These are phyloP conservation scores for Acleris sparsana DNA, from an alignment of 2,888 invertebrate genomes.

Conservation along the genomic window DNA sequence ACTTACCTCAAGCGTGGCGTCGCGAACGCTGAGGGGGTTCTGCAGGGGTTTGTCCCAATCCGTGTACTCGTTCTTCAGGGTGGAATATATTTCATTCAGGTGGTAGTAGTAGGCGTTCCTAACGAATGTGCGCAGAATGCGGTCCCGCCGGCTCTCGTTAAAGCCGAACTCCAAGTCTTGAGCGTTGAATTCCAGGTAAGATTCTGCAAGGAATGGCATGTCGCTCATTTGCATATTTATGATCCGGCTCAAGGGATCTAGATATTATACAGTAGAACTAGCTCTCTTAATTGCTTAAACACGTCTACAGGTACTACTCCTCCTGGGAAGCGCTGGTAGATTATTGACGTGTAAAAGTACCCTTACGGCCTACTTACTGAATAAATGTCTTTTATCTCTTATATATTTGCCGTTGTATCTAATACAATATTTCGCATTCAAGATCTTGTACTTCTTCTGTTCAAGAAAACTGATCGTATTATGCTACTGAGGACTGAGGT, in stretches of 20 bases:
- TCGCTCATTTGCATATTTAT: slow-evolving; percentile 66
- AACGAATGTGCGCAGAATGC: slow-evolving; percentile 95
- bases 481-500: neutral
- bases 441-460: too few relatives aligned
- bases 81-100: slow-evolving; percentile 96
- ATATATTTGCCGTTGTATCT: too few relatives aligned
- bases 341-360: too few relatives aligned
- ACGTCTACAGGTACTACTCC: neutral
- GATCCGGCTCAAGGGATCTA: slow-evolving; percentile 45
- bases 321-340: too few relatives aligned
- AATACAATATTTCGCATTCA: too few relatives aligned
- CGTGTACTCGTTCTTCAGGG: slow-evolving; percentile 96
- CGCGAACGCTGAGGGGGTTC: slow-evolving; percentile 93
- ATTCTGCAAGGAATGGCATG: slow-evolving; percentile 84
- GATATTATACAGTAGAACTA: slow-evolving; percentile 45
- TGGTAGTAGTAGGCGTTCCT: slow-evolving; percentile 97
- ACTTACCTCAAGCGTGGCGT: slow-evolving; percentile 88
- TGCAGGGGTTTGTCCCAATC: slow-evolving; percentile 96
- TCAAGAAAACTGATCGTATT: too few relatives aligned
- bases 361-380: too few relatives aligned
- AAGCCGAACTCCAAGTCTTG: slow-evolving; percentile 96
- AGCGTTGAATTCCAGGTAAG: slow-evolving; percentile 91
- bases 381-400: too few relatives aligned
- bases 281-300: slow-evolving; percentile 25
- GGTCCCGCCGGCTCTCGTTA: slow-evolving; percentile 93